A percentile compares a stretch with the other conserved stretches of the same genome.
Conservation (phyloP, 1,140 invertebrate species). For the Vollenhovia emeryi region DNA sequence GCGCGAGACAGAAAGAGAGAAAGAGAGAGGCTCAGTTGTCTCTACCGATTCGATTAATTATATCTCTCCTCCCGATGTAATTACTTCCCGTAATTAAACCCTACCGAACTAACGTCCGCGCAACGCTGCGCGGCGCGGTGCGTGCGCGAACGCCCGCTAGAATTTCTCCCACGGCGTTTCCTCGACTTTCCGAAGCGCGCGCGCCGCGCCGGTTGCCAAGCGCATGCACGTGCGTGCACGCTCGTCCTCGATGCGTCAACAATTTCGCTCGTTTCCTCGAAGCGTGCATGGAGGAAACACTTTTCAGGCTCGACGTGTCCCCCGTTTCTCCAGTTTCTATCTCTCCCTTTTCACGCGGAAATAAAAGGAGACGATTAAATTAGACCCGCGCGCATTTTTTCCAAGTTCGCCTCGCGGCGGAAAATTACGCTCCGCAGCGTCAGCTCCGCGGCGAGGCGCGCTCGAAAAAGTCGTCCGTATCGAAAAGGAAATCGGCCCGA, state of each 20-base stretch:
- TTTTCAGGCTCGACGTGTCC: neutral
- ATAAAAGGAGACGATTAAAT: neutral
- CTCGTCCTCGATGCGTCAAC: neutral
- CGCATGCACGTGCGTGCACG: neutral
- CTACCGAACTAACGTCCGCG: neutral
- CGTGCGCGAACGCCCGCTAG: neutral
- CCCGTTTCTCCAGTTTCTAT: neutral
- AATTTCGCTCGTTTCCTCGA: neutral
- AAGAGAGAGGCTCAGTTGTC: no score
- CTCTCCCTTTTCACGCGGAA: neutral
- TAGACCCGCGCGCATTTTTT: neutral
- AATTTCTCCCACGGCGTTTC: slow-evolving; percentile 40
- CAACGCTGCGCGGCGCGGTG: neutral
- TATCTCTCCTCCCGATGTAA: slow-evolving; percentile 22
- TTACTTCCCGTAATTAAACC: slow-evolving; percentile 39
- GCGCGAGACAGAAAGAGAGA: neutral
- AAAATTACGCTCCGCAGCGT: neutral
- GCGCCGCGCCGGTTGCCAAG: slow-evolving; percentile 10
- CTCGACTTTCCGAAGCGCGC: neutral
- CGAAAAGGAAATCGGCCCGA: slow-evolving; percentile 54
- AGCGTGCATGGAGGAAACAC: no score
- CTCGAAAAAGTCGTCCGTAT: slow-evolving; percentile 37
- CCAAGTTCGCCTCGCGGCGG: neutral
- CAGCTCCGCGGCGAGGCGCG: neutral
- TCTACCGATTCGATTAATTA: slow-evolving; percentile 37